These are phyloP conservation scores for Dugesia japonica DNA, from an alignment of 2,888 invertebrate genomes.

Conservation along the genomic window DNA sequence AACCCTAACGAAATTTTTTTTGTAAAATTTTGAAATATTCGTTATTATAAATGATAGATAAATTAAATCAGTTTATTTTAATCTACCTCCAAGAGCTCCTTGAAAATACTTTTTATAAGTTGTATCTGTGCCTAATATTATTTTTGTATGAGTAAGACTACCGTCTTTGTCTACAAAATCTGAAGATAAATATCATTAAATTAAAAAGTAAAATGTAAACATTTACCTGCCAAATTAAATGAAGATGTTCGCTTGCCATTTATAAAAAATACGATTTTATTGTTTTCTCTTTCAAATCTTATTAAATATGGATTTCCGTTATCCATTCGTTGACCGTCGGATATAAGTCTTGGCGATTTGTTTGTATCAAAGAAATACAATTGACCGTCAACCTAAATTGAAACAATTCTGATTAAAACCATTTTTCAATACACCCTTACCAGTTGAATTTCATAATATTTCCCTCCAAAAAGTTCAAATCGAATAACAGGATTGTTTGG, in stretches of 20 bases:
- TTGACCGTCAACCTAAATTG: neutral
- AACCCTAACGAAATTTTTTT: too few species aligned
- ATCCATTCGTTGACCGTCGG: neutral
- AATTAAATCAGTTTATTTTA: too few species aligned
- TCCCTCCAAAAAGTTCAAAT: neutral
- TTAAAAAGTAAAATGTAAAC: neutral
- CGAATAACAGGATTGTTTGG: neutral
- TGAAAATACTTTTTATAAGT: neutral
- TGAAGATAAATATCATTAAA: neutral
- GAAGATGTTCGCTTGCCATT: neutral
- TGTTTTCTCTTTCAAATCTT: neutral
- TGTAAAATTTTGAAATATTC: too few species aligned
- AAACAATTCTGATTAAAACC: too few species aligned
- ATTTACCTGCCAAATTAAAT: neutral
- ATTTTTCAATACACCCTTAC: too few species aligned
- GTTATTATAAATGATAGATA: too few species aligned
- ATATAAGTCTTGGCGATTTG: neutral
- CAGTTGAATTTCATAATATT: neutral
- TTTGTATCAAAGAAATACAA: neutral
- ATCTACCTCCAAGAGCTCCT: conserved; percentile 24
- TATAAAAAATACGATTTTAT: neutral
- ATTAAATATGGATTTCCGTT: conserved; percentile 17
- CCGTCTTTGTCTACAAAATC: neutral
- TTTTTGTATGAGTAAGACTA: neutral
- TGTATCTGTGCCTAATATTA: conserved; percentile 11